phyloP scores from a whole-genome alignment of 64 coral and sea anemone species.

The Acropora tenuis region DNA sequence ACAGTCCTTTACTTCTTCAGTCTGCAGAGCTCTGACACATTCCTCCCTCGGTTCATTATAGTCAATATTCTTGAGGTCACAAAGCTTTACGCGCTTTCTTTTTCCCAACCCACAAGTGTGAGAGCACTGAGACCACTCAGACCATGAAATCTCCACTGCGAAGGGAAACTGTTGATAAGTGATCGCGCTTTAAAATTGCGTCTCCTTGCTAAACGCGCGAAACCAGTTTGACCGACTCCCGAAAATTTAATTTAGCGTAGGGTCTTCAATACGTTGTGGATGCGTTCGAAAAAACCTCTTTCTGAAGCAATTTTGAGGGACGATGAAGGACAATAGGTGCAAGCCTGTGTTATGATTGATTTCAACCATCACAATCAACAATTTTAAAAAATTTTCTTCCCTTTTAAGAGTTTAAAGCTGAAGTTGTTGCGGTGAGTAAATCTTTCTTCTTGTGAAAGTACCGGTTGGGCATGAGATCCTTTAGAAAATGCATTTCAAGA shows the following conservation, averaged over 20 bases:
- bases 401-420: no score
- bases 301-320: background rate
- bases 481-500: no score
- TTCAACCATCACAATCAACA: no score
- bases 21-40: conserved; percentile 78
- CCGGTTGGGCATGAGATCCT: no score
- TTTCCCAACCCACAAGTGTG: conserved; percentile 72
- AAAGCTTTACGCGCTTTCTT: conserved; percentile 84
- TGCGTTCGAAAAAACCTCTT: background rate
- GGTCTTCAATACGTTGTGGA: background rate
- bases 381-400: no score
- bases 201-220: no score
- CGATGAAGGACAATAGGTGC: background rate
- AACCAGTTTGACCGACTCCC: background rate
- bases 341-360: no score
- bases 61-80: conserved; percentile 57
- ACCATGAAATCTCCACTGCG: conserved; percentile 71
- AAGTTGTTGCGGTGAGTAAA: no score
- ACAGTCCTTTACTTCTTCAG: conserved; percentile 66
- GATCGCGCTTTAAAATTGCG: no score
- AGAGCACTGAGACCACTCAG: conserved; percentile 86
- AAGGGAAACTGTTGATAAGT: background rate
- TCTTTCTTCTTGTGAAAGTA: no score
- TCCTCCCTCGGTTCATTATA: conserved; percentile 30
- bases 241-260: background rate